Conservation (phyloP, 2,797 vertebrate genomes). For the Epinephelus awoara region DNA sequence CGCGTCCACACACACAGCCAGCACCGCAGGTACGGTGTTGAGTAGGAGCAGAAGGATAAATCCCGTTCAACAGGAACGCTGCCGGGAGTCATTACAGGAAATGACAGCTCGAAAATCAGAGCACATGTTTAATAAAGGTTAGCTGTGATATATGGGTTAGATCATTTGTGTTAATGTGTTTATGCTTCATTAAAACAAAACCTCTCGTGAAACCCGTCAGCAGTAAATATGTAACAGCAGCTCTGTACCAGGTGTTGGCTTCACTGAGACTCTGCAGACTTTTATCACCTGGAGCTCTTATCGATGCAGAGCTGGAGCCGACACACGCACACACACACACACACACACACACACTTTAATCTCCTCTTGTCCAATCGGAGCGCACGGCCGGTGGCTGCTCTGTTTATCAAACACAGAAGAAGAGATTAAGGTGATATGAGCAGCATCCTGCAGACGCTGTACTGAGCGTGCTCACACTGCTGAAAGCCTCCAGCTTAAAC, state of each 20-base stretch:
- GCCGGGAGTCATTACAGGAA: too few species aligned
- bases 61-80: too few species aligned
- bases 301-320: conserved; percentile 5
- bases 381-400: background rate
- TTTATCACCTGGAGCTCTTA: conserved; percentile 28
- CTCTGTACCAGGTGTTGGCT: too few species aligned
- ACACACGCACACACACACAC: conserved; percentile 5
- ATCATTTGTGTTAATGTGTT: too few species aligned
- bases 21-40: too few species aligned
- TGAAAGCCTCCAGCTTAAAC: background rate
- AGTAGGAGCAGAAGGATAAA: too few species aligned
- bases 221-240: background rate
- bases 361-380: conserved; percentile 54
- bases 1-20: too few species aligned
- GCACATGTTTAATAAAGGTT: too few species aligned
- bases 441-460: conserved; percentile 13
- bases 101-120: background rate
- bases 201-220: background rate
- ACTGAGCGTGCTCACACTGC: conserved; percentile 9
- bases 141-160: too few species aligned
- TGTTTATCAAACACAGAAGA: conserved; percentile 67
- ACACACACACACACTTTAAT: conserved; percentile 39
- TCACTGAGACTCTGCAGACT: background rate
- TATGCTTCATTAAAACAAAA: too few species aligned
- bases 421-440: conserved; percentile 41